Base-by-base conservation (phyloP, 2,888 invertebrate genomes). In the Carpatolechia fugitivella region DNA sequence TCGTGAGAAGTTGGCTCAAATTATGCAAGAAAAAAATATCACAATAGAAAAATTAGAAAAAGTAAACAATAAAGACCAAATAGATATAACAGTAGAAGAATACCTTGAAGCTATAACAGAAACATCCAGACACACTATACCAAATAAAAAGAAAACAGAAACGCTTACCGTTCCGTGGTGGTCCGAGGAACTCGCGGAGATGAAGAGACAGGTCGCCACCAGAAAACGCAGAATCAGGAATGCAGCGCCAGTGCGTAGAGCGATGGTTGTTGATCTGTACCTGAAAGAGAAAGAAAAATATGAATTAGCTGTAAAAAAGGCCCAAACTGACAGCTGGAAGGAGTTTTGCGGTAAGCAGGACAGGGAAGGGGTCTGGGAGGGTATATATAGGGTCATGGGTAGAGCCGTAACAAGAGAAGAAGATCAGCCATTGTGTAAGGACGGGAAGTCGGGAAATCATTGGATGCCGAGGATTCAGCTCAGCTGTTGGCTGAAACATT, bases 321-420 rank as follows among this genome's bases (percentile, higher is more conserved):
- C 56, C 0, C 52, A 54, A 16, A 31, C 14, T n/a, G n/a, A n/a
- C n/a, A n/a, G n/a, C n/a, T n/a, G n/a, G n/a, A n/a, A n/a, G n/a
- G n/a, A n/a, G n/a, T 57, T 57, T 46, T 57, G 60, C n/a, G 13
- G 10, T 0, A 56, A 47, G 33, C 60, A 60, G 33, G 58, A 58
- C 1, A 53, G 14, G 24, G 60, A 60, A 10, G 49, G 56, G 0
- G 13, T 58, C 0, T 59, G 56, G n/a, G n/a, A n/a, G n/a, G n/a
- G n/a, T n/a, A n/a, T n/a, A n/a, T n/a, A n/a, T n/a, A n/a, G n/a
- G n/a, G 56, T 55, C 1, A 57, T 52, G 0, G 51, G 54, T 0
- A 52, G 47, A n/a, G 49, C 48, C 0, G 5, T 20, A 1, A 8
- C n/a, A 10, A 58, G 57, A 8, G 33, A 31, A 13, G 60, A 60